Percentiles rank a stretch among this genome's conserved stretches.
phyloP scores from a whole-genome alignment of 2,888 invertebrate genomes.

The Drosophila neotestacea region DNA sequence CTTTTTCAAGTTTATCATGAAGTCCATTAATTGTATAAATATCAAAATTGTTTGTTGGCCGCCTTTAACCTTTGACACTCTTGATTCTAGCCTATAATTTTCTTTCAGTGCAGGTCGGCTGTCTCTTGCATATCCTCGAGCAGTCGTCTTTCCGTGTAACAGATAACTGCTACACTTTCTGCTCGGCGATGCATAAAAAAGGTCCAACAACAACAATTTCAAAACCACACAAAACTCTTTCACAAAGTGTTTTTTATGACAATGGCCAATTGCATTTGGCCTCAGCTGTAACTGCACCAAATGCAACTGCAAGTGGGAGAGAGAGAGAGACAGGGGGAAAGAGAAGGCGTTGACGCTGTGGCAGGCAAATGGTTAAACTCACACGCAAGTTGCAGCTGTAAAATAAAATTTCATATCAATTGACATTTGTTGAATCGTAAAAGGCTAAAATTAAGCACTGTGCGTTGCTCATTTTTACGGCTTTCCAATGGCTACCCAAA shows the following conservation, averaged over 20 bases:
- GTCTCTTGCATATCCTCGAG: conserved; percentile 46
- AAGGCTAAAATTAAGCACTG: conserved; percentile 71
- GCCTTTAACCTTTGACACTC: not conserved
- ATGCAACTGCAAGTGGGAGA: conserved; percentile 16
- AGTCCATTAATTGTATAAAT: conserved; percentile 1
- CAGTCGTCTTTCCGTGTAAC: conserved; percentile 45
- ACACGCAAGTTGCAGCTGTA: conserved; percentile 78
- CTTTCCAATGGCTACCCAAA: conserved; percentile 54
- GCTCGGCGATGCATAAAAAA: conserved; percentile 82
- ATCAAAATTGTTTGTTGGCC: not conserved
- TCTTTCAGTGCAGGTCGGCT: conserved; percentile 45
- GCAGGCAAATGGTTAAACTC: conserved; percentile 40
- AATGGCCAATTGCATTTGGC: conserved; percentile 78
- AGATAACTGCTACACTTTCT: conserved; percentile 81
- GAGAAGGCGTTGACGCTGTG: conserved; percentile 38
- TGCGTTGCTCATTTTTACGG: conserved; percentile 58
- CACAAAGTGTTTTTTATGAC: conserved; percentile 82
- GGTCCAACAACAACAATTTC: conserved; percentile 63
- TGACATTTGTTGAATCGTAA: conserved; percentile 79
- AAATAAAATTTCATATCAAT: conserved; percentile 76
- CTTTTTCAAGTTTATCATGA: not conserved
- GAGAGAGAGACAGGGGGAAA: not conserved
- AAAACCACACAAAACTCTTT: conserved; percentile 72
- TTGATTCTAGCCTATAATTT: conserved; percentile 32
- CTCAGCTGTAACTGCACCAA: conserved; percentile 49